Evolutionary conservation across 2,888 invertebrate genomes (phyloP).

Genomic region (Erannis defoliaria): DNA sequence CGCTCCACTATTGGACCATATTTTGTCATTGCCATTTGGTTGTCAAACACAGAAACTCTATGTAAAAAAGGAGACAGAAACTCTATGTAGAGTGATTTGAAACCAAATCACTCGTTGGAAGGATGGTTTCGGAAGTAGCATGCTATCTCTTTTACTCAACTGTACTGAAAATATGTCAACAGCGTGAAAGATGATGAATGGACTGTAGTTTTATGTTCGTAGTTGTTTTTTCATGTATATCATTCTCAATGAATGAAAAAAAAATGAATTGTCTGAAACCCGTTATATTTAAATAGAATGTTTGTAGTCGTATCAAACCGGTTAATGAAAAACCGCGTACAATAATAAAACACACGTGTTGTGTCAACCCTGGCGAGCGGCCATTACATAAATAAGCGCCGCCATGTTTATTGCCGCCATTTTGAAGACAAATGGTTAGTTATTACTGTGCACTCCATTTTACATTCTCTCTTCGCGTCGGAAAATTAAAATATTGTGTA

Average conservation of each 20-base stretch:
- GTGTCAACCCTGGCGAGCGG: slow-evolving; percentile 79
- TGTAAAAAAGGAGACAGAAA: no score
- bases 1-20: no score
- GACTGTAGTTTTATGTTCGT: no score
- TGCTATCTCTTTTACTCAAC: no score
- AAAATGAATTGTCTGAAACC: background rate
- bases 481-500: slow-evolving; percentile 86
- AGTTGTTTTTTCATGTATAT: no score
- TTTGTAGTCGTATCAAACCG: slow-evolving; percentile 49
- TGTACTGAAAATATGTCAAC: no score
- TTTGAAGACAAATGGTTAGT: slow-evolving; percentile 87
- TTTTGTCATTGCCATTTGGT: no score
- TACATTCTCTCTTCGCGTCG: slow-evolving; percentile 80
- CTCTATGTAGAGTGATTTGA: no score
- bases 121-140: no score
- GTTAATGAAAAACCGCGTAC: slow-evolving; percentile 81
- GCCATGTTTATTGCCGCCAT: slow-evolving; percentile 86
- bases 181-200: no score
- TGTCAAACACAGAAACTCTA: no score
- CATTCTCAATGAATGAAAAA: background rate
- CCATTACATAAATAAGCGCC: slow-evolving; percentile 86
- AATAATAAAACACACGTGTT: slow-evolving; percentile 81
- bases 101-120: no score
- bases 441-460: slow-evolving; percentile 84
- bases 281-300: slow-evolving; percentile 5